Percentiles rank a stretch among this genome's conserved stretches.
phyloP scores from a whole-genome alignment of 2,888 invertebrate genomes.

The Campoplex capitator region DNA sequence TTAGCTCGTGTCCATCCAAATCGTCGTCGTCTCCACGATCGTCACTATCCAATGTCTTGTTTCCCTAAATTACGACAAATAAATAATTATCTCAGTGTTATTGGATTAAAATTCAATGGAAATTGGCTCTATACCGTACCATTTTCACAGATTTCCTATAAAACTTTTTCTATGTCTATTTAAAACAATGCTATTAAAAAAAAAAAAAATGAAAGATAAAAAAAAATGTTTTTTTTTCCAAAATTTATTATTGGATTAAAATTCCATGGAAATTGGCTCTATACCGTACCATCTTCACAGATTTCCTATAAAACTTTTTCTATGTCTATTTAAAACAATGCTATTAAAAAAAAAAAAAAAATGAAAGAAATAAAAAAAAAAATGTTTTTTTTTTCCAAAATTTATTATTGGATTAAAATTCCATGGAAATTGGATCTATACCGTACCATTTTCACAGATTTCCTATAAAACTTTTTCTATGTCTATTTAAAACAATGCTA shows the following conservation, averaged over 20 bases:
- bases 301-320: background rate
- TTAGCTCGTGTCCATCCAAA: conserved; percentile 85
- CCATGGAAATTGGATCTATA: background rate
- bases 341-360: background rate
- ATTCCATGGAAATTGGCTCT: background rate
- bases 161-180: too few species aligned
- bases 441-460: background rate
- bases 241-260: background rate
- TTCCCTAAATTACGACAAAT: conserved; percentile 71
- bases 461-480: too few species aligned
- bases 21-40: conserved; percentile 85
- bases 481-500: too few species aligned
- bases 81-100: background rate
- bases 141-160: background rate
- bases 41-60: conserved; percentile 80
- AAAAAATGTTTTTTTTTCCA: too few species aligned
- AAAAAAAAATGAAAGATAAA: too few species aligned
- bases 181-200: background rate
- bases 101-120: background rate
- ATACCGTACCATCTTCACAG: background rate
- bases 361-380: too few species aligned
- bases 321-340: too few species aligned
- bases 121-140: background rate
- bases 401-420: background rate
- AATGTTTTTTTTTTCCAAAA: too few species aligned